Base-by-base conservation (phyloP, 2,113 vertebrate species). In the Daboia siamensis region DNA sequence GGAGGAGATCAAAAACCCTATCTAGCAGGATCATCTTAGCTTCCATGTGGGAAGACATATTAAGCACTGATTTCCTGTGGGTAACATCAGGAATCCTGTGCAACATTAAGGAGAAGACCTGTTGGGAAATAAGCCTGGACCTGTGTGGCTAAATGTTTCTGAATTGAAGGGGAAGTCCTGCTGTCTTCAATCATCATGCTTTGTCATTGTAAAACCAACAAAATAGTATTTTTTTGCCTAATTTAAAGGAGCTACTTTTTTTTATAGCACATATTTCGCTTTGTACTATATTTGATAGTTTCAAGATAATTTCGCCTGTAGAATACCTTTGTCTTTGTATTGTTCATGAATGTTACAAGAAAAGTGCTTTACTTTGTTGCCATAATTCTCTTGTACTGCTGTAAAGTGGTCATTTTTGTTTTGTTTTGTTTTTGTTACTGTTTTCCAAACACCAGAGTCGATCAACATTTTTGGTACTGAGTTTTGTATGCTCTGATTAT, bases 171-270 rank as follows among this genome's bases (percentile, higher is more conserved):
- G 56, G 80, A 90, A 96, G 93, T 96, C 94, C 94, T 96, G 94
- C 97, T n/a, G 93, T 97, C 96, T 97, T 97, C 90, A 0, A 93
- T 95, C 95, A 95, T 97, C 97, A 97, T 96, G 96, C 97, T 97
- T 96, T 96, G 96, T 97, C 97, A 96, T 96, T 97, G 96, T 97
- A 96, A 97, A 97, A 96, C 95, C 87, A 97, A 96, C 56, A 59
- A 96, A 96, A 69, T 95, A 90, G 80, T 93, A 86, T 97, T 97
- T 97, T 97, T 97, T 97, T 97, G 95, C 96, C 96, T 97, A 96
- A 97, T 98, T 97, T 98, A 97, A 97, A 96, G 97, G 98, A 98
- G 97, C 97, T 98, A 97, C 98, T 98, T 98, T 97, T n/a, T 97
- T 98, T 97, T 97, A 97, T 97, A 98, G 96, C 97, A 97, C 96